A percentile compares a stretch with the other conserved stretches of the same genome.
These are phyloP conservation scores for Steinernema scapterisci DNA, from an alignment of 2,888 invertebrate species.

Conservation along the genomic window DNA sequence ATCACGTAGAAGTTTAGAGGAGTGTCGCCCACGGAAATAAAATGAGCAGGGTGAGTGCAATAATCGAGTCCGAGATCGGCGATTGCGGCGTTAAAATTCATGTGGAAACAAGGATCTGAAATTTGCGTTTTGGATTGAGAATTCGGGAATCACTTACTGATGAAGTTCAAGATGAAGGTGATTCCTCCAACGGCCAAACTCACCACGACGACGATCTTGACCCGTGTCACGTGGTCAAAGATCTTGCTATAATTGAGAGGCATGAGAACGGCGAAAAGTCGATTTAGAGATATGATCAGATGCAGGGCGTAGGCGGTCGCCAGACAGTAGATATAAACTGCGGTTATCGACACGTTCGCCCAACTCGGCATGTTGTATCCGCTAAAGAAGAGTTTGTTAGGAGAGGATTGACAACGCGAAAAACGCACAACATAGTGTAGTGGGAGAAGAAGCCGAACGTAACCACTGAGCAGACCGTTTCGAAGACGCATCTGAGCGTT, in stretches of 20 bases:
- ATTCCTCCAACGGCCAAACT: neutral
- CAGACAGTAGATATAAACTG: neutral
- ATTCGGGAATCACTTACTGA: too few species aligned
- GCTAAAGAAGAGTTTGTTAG: too few species aligned
- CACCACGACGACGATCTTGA: neutral
- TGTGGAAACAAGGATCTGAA: neutral
- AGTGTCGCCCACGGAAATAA: neutral
- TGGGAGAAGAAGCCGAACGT: neutral
- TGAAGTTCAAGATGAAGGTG: neutral
- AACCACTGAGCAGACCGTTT: neutral
- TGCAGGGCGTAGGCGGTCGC: neutral
- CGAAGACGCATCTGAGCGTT: neutral
- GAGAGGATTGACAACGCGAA: too few species aligned
- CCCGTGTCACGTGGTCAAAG: neutral
- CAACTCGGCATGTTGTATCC: neutral
- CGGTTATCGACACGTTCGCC: neutral
- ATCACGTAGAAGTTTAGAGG: neutral
- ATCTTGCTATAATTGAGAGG: neutral
- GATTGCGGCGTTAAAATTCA: neutral
- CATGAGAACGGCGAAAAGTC: neutral
- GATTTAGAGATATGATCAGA: neutral
- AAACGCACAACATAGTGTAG: neutral
- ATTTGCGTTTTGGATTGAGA: too few species aligned
- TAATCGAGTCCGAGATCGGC: neutral
- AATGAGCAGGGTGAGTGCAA: too few species aligned